These are phyloP conservation scores for Upupa epops DNA, from an alignment of 2,113 vertebrate species.

Conservation along the genomic window DNA sequence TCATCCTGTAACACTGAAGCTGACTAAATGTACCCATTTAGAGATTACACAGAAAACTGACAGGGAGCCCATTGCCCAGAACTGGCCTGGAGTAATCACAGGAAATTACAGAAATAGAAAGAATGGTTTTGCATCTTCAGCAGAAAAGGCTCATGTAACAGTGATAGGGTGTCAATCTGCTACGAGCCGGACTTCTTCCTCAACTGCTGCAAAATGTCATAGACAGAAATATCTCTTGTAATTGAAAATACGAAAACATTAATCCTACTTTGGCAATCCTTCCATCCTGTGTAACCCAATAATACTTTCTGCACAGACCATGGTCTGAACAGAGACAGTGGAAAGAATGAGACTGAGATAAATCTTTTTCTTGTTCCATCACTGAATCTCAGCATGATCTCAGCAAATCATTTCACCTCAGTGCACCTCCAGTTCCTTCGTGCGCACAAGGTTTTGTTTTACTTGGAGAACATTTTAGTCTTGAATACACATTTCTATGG, in stretches of 20 bases:
- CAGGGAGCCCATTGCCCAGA: background rate
- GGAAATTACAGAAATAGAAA: background rate
- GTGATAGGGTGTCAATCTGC: background rate
- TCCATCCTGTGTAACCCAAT: background rate
- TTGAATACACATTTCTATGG: background rate
- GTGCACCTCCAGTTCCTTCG: background rate
- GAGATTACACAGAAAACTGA: background rate
- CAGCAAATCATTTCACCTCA: background rate
- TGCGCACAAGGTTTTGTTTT: background rate
- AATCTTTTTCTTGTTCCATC: background rate
- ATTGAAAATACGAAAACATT: background rate
- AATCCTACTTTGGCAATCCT: background rate
- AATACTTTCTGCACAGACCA: background rate
- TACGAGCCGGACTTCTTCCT: background rate
- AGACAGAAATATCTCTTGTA: conserved; percentile 18
- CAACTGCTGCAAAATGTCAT: conserved; percentile 23
- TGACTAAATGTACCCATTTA: background rate
- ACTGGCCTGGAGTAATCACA: background rate
- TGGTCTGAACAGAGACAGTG: background rate
- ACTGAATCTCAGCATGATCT: background rate
- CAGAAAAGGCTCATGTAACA: background rate
- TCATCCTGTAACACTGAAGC: background rate
- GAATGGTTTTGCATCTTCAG: background rate
- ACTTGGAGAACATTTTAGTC: background rate
- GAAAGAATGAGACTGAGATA: background rate